Evolutionary conservation across 37 sponge, comb jelly and placozoan species (phyloP).

Genomic region (Geodia barretti): DNA sequence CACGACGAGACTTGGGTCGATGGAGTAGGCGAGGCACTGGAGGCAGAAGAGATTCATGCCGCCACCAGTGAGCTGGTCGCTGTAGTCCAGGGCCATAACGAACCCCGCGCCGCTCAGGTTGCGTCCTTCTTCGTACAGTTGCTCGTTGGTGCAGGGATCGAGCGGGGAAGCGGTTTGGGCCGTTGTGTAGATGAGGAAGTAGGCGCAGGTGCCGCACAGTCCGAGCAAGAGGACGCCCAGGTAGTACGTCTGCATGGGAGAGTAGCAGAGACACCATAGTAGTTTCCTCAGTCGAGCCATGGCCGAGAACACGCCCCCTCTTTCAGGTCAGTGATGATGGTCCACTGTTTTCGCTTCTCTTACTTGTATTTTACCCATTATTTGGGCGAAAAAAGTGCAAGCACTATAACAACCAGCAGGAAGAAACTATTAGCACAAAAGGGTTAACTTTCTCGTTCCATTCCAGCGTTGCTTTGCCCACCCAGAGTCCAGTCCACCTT

Average conservation of each 20-base stretch:
- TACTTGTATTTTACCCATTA: too few relatives aligned
- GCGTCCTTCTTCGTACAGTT: background rate
- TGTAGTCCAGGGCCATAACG: background rate
- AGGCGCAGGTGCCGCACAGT: background rate
- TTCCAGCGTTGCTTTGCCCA: too few relatives aligned
- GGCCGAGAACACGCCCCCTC: background rate
- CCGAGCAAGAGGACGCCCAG: background rate
- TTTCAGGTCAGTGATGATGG: too few relatives aligned
- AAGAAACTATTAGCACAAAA: too few relatives aligned
- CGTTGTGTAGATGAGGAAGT: background rate
- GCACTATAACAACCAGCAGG: too few relatives aligned
- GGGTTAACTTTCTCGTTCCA: too few relatives aligned
- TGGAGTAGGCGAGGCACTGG: conserved; percentile 1
- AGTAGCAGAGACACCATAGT: background rate
- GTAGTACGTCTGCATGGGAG: background rate
- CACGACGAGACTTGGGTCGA: background rate
- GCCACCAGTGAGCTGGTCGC: conserved; percentile 5
- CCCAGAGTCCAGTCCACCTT: too few relatives aligned
- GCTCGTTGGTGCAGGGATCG: background rate
- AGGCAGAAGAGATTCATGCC: conserved; percentile 1
- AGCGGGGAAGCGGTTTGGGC: background rate
- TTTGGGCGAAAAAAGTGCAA: too few relatives aligned
- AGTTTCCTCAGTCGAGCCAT: background rate
- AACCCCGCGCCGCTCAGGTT: background rate
- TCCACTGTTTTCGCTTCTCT: too few relatives aligned